These are phyloP conservation scores for Apotomis betuletana DNA, from an alignment of 2,888 invertebrate genomes.

Conservation along the genomic window DNA sequence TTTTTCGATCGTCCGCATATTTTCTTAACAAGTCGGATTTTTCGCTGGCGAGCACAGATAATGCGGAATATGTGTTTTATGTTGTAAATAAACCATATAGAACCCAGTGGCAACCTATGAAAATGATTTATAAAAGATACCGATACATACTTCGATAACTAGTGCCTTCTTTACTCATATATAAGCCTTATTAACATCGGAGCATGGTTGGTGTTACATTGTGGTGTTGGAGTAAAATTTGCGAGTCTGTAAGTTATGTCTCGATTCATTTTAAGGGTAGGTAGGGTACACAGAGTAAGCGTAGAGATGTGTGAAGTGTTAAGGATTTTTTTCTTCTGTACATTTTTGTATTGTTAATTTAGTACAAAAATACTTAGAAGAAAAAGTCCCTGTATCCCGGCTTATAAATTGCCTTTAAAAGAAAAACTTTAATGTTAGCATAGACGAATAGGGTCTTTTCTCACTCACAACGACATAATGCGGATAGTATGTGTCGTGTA, in stretches of 20 bases:
- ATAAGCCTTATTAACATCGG: background rate
- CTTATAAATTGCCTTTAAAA: too few species aligned
- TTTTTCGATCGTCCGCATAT: slow-evolving; percentile 60
- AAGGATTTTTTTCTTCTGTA: background rate
- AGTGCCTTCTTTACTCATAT: background rate
- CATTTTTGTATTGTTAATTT: too few species aligned
- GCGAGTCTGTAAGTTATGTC: slow-evolving; percentile 20
- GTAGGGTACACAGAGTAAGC: slow-evolving; percentile 10
- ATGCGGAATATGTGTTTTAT: slow-evolving; percentile 65
- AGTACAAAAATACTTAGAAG: too few species aligned
- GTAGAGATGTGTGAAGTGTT: background rate
- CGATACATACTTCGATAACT: background rate
- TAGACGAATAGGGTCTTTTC: too few species aligned
- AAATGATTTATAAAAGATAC: slow-evolving; percentile 38
- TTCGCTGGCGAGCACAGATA: slow-evolving; percentile 64
- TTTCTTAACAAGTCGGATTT: slow-evolving; percentile 62
- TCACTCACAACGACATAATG: too few species aligned
- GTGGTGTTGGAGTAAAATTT: slow-evolving; percentile 1
- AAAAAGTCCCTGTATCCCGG: too few species aligned
- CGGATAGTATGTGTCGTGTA: too few species aligned
- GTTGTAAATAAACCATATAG: slow-evolving; percentile 55
- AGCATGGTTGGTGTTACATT: background rate
- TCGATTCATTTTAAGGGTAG: slow-evolving; percentile 20
- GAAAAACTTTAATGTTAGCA: too few species aligned
- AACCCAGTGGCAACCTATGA: slow-evolving; percentile 43